A percentile compares a stretch with the other conserved stretches of the same genome.
phyloP scores from a whole-genome alignment of 2,797 vertebrate species.

The Rallus crepitans region DNA sequence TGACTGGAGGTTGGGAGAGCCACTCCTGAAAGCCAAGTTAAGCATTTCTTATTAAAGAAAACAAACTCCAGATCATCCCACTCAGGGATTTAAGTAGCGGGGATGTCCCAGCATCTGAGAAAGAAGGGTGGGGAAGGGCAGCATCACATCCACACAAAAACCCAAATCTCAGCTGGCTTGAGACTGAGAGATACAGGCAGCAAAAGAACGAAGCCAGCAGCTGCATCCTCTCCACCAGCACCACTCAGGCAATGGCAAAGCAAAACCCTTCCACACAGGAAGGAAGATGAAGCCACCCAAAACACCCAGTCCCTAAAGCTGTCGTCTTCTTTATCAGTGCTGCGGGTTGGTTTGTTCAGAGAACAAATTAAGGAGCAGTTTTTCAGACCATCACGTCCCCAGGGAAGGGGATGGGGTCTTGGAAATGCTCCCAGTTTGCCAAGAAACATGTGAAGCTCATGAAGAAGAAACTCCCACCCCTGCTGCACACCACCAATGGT shows the following conservation, averaged over 20 bases:
- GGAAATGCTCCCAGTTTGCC: not conserved
- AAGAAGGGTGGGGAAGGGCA: not conserved
- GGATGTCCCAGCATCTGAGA: not conserved
- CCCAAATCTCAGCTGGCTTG: not conserved
- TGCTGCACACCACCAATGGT: rapidly evolving
- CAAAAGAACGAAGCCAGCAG: not conserved
- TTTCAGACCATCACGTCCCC: rapidly evolving
- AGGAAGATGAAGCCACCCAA: not conserved
- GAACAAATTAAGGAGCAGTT: not conserved
- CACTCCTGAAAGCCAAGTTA: not conserved
- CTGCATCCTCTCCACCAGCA: not conserved
- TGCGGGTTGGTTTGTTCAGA: not conserved
- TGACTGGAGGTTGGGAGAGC: not conserved
- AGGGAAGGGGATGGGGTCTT: not conserved
- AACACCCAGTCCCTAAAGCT: not conserved
- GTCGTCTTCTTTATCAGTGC: not conserved
- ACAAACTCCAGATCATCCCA: not conserved
- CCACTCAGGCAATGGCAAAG: rapidly evolving
- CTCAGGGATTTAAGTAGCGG: not conserved
- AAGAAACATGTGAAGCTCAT: rapidly evolving
- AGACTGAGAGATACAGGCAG: not conserved
- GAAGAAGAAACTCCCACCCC: not conserved
- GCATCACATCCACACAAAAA: not conserved
- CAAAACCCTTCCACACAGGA: not conserved
- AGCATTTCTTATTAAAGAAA: not conserved